These are phyloP conservation scores for Anastrepha obliqua DNA, from an alignment of 1,140 invertebrate species.

Conservation along the genomic window DNA sequence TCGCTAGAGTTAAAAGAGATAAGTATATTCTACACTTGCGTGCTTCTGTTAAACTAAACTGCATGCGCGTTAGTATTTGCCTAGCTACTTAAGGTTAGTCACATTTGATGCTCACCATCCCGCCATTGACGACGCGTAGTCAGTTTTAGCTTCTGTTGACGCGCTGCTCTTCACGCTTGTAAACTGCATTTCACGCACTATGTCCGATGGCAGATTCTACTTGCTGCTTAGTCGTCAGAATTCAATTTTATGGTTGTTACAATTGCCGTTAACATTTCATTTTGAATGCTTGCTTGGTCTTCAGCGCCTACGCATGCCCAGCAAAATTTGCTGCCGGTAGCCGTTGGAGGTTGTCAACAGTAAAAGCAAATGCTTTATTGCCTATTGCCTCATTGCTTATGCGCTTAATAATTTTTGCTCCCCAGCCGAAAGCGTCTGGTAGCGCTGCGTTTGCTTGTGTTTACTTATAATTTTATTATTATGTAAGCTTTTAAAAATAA, in stretches of 20 bases:
- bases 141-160: neutral
- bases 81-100: neutral
- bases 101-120: neutral
- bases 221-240: neutral
- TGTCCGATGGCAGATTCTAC: neutral
- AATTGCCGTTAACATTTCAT: neutral
- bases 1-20: too few species aligned
- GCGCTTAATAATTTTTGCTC: neutral
- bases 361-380: neutral
- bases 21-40: too few species aligned
- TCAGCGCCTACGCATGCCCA: conserved; percentile 1
- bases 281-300: neutral
- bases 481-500: neutral
- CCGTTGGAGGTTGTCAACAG: neutral
- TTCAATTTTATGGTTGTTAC: neutral
- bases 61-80: neutral
- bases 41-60: too few species aligned
- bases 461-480: too few species aligned
- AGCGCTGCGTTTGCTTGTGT: too few species aligned
- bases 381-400: neutral
- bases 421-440: too few species aligned
- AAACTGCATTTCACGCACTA: conserved; percentile 5
- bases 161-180: neutral
- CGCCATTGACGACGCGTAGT: neutral
- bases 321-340: neutral